Evolutionary conservation across 2,113 vertebrate species (phyloP).

Genomic region (Pelobates fuscus): DNA sequence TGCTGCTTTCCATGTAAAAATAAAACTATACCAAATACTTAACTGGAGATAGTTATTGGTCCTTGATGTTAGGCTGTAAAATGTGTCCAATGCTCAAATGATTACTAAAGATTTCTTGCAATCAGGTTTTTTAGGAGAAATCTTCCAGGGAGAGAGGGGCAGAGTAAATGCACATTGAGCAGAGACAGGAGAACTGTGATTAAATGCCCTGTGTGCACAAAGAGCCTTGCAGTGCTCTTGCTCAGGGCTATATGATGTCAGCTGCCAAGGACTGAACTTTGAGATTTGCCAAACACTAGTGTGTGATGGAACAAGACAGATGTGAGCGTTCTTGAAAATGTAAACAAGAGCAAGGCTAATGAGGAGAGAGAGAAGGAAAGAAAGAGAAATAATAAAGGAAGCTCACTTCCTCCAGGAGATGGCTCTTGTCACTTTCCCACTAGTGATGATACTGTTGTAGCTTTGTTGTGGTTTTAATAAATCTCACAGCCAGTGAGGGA

Average conservation of each 20-base stretch:
- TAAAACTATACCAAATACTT: not conserved
- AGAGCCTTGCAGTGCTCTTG: too few relatives aligned
- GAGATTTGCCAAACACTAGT: constrained; percentile 13
- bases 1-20: too few relatives aligned
- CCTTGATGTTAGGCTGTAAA: not conserved
- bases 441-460: not conserved
- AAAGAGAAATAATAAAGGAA: too few relatives aligned
- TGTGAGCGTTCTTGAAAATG: constrained; percentile 6
- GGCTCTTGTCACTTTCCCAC: not conserved
- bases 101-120: not conserved
- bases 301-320: constrained; percentile 6
- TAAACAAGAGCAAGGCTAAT: not conserved
- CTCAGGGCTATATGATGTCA: not conserved
- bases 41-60: not conserved
- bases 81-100: not conserved
- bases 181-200: not conserved
- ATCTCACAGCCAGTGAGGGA: not conserved
- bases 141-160: not conserved
- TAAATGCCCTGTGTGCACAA: not conserved
- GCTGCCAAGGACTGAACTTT: constrained; percentile 23
- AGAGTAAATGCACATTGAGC: not conserved
- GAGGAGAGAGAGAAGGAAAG: too few relatives aligned
- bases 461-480: too few relatives aligned
- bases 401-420: not conserved
- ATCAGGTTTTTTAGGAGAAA: not conserved